Base-by-base conservation (phyloP, 2,797 vertebrate genomes). In the Urosaurus nigricauda region DNA sequence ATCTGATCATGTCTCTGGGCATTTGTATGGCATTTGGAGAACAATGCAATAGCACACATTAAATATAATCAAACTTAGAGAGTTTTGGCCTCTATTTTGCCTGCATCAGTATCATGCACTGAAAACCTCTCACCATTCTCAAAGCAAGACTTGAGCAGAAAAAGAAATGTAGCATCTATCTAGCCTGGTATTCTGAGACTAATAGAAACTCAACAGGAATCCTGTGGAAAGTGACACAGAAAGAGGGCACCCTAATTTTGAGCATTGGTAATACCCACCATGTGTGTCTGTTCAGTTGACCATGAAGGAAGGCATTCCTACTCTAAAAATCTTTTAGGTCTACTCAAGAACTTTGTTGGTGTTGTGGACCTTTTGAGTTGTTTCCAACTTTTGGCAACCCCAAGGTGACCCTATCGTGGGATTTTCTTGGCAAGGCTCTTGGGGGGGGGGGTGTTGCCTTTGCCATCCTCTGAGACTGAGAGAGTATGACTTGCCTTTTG, bases 1-100 rank as follows among this genome's bases (percentile, higher is more conserved):
- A 93, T 95, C 84, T 91, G 56, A 89, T 79, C 83, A 93, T 73
- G 74, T 91, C 94, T 94, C 94, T 92, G 87, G 89, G 80, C 88
- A 68, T 68, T 68, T 81, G 92, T 90, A 74, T 90, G 71, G 88
- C 21, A 78, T 51, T 83, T 86, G 58, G 24, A 75, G 81, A 85
- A 71, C 87, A 89, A 65, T 87, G 84, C 85, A 90, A 88, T 1
- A 73, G 83, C 89, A 85, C 90, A 92, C 93, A 92, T 19, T 91
- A 90, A 95, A 82, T 93, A 92, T 93, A 88, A 58, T 81, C 65
- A 81, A 40, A 24, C 16, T 40, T 43, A 81, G 56, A 32, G 32
- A 24, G 16, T n/a, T 32, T 68, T 29, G 29, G 29, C 2, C 32
- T 63, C 58, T 37, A 8, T 37, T 47, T 7, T 3, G 37, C 11